These are phyloP conservation scores for Brachyptera risi DNA, from an alignment of 2,888 invertebrate species.

Conservation along the genomic window DNA sequence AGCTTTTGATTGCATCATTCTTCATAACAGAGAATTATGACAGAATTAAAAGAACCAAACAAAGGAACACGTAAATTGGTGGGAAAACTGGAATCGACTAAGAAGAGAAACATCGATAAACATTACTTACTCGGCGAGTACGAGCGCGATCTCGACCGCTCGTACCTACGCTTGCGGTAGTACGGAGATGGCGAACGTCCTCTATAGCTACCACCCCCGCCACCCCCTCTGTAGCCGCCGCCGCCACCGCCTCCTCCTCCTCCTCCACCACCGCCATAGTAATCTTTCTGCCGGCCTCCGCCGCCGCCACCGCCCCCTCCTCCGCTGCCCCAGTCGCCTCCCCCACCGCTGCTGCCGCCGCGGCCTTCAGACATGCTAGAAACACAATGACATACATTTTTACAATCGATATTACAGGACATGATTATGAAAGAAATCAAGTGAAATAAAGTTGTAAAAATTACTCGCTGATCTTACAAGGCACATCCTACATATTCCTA, in stretches of 20 bases:
- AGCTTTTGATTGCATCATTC: too few relatives aligned
- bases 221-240: conserved; percentile 53
- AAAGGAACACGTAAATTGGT: too few relatives aligned
- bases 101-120: too few relatives aligned
- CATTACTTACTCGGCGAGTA: conserved; percentile 75
- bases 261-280: conserved; percentile 40
- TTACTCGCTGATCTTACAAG: too few relatives aligned
- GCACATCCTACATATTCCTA: too few relatives aligned
- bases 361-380: conserved; percentile 22
- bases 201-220: conserved; percentile 37
- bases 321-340: conserved; percentile 32
- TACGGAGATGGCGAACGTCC: conserved; percentile 68
- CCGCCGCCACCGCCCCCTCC: conserved; percentile 52
- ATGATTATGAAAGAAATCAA: too few relatives aligned
- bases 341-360: conserved; percentile 28
- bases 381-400: conserved; percentile 15
- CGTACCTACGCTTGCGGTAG: conserved; percentile 64
- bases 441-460: too few relatives aligned
- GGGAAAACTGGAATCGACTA: too few relatives aligned
- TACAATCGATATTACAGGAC: too few relatives aligned
- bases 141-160: conserved; percentile 69
- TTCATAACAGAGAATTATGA: too few relatives aligned
- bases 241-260: conserved; percentile 53
- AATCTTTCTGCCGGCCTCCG: conserved; percentile 41
- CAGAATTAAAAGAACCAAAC: too few relatives aligned